These are phyloP conservation scores for Trematomus bernacchii DNA, from an alignment of 2,797 vertebrate species.

Conservation along the genomic window DNA sequence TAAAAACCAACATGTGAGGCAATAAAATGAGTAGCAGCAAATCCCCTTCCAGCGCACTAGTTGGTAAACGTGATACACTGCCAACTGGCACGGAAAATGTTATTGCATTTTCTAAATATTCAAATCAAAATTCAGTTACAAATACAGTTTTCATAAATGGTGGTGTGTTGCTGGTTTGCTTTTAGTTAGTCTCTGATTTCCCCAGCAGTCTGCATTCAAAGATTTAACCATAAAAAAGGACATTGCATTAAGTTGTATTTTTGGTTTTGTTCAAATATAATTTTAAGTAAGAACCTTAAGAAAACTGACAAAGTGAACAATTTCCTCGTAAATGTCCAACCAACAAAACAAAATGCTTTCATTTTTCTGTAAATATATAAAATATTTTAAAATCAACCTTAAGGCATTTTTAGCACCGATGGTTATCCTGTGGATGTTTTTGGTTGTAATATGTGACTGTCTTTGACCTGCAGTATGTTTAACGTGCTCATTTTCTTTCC, in stretches of 20 bases:
- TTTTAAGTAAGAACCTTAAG: not conserved
- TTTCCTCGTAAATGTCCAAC: not conserved
- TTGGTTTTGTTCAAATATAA: no score
- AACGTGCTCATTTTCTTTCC: constrained; percentile 50
- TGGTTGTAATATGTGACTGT: not conserved
- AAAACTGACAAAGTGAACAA: not conserved
- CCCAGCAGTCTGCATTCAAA: not conserved
- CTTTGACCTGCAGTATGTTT: constrained; percentile 21
- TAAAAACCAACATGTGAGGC: not conserved
- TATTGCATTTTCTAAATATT: not conserved
- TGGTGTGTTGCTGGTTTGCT: not conserved
- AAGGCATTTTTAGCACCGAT: not conserved
- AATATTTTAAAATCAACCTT: not conserved
- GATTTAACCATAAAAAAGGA: not conserved
- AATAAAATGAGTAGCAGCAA: not conserved
- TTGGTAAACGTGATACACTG: constrained; percentile 1
- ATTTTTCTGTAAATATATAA: not conserved
- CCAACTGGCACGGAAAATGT: not conserved
- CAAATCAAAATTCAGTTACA: not conserved
- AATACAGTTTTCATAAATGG: not conserved
- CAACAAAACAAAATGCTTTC: not conserved
- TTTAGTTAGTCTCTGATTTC: not conserved
- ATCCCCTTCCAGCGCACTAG: not conserved
- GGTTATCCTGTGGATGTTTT: not conserved
- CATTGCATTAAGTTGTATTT: not conserved